Base-by-base conservation (phyloP, 1,140 invertebrate genomes). In the Zophobas atratus region DNA sequence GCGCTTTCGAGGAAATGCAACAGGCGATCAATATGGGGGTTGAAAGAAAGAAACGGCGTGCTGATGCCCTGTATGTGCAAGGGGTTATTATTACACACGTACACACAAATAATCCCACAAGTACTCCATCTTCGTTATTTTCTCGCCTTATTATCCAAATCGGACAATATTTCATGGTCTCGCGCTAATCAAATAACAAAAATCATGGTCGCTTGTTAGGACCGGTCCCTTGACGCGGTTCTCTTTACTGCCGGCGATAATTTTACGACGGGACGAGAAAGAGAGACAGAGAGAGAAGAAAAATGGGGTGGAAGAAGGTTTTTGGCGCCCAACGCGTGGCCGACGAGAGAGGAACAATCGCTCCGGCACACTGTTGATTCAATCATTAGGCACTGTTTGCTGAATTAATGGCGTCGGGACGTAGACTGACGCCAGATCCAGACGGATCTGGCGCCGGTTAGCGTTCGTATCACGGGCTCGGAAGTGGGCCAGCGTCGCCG, bases 301-400 rank as follows among this genome's bases (percentile, higher is more conserved):
- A 20, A 20, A 20, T 20, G 20, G 20, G 20, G 20, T 20, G 43
- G 43, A 8, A 3, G 8, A 46, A 4, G 6, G 49, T 20, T 20
- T 51, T 67, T 67, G 60, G 60, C 60, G 60, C 60, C 60, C 60
- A 67, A 67, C 60, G 20, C 39, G 60, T 34, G 60, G 60, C 60
- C 55, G 8, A 60, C 46, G 46, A 35, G 46, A 72, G 51, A 20
- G 20, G 20, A 72, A 72, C 70, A 49, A 51, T 72, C 46, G 34
- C 51, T 32, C 56, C 81, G 77, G 77, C 82, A 84, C 84, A 82
- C 84, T 85, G 84, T 85, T 85, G 84, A 85, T 85, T 85, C 84
- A 84, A 80, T 85, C 84, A 85, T 85, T 85, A 85, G 83, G 83
- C 83, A 78, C 80, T 85, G 84, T 85, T 85, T 85, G 84, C 83